phyloP scores from a whole-genome alignment of 2,797 vertebrate species.

The Steatocranus sp. region DNA sequence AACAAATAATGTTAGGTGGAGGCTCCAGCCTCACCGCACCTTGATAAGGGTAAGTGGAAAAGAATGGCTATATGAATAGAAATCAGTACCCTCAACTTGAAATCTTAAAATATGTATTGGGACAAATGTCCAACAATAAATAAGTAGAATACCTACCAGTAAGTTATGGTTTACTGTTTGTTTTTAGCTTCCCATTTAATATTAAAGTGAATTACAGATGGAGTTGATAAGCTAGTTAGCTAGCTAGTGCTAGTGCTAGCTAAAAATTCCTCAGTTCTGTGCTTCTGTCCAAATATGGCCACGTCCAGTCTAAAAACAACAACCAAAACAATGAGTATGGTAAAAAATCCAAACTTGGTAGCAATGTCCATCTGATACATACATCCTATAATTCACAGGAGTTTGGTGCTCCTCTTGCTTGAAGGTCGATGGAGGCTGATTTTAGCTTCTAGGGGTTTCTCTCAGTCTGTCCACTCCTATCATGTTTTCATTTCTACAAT shows the following conservation, averaged over 20 bases:
- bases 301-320: background rate
- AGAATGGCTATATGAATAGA: rapidly evolving
- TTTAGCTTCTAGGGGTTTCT: constrained; percentile 17
- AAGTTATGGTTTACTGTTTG: background rate
- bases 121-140: background rate
- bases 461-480: constrained; percentile 27
- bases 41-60: background rate
- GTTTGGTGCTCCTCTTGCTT: background rate
- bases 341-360: background rate
- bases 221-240: background rate
- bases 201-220: background rate
- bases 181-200: background rate
- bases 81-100: background rate
- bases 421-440: constrained; percentile 2
- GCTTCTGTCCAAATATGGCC: background rate
- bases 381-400: background rate
- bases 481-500: constrained; percentile 29
- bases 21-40: background rate
- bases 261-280: rapidly evolving
- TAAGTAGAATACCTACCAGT: background rate
- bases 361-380: background rate
- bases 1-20: background rate
- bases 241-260: background rate
- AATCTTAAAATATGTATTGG: background rate
- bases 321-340: background rate